Percentiles rank a stretch among this genome's conserved stretches.
Conservation (phyloP, 2,797 vertebrate genomes). For the Tragopan temminckii region DNA sequence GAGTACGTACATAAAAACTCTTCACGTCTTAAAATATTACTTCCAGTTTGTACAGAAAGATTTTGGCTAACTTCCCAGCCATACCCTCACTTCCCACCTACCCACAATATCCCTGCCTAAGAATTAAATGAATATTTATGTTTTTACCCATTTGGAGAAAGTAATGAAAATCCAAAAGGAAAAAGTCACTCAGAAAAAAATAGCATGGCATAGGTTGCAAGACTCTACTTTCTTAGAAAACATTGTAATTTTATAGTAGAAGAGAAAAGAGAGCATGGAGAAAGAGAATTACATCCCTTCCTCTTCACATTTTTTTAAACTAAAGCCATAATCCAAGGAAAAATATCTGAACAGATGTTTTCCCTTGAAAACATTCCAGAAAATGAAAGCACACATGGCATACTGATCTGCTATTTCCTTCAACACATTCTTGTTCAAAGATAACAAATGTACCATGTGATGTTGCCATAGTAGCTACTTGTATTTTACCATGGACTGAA, state of each 20-base stretch:
- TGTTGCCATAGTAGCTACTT: conserved; percentile 71
- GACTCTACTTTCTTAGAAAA: background rate
- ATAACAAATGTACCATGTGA: conserved; percentile 73
- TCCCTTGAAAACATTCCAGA: conserved; percentile 74
- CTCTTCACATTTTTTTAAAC: conserved; percentile 25
- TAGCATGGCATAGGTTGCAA: background rate
- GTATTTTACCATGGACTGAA: conserved; percentile 48
- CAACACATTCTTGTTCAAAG: conserved; percentile 67
- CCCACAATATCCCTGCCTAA: background rate
- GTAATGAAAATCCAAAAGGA: background rate
- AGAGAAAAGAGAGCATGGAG: background rate
- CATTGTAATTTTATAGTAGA: background rate
- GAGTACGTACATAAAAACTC: background rate
- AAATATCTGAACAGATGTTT: conserved; percentile 77
- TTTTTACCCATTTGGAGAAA: background rate
- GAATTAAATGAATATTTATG: background rate
- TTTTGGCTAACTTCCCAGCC: conserved; percentile 4
- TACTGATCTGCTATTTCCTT: conserved; percentile 75
- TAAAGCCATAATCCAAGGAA: conserved; percentile 46
- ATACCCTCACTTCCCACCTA: conserved; percentile 24
- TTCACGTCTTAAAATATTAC: conserved; percentile 18
- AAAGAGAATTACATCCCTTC: background rate
- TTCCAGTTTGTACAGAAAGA: conserved; percentile 10
- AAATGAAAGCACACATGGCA: conserved; percentile 70
- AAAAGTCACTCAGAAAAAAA: background rate